These are phyloP conservation scores for Zaprionus capensis DNA, from an alignment of 1,140 invertebrate genomes.

Conservation along the genomic window DNA sequence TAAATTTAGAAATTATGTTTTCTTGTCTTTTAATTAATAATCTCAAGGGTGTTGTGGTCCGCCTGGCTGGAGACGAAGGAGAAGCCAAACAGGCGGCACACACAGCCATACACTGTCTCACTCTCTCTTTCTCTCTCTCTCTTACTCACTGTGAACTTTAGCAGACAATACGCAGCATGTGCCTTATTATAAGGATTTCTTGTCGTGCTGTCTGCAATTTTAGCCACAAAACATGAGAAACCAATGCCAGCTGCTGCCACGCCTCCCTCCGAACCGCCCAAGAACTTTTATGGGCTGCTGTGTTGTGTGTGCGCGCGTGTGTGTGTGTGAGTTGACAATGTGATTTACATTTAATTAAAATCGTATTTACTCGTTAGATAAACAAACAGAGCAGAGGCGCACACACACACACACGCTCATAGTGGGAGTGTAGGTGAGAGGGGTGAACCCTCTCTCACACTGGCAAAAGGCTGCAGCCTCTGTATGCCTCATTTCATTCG, in stretches of 20 bases:
- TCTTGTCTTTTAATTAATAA: constrained; percentile 82
- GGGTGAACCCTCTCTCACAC: neutral
- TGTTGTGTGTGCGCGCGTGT: neutral
- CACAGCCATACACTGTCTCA: neutral
- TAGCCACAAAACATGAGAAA: constrained; percentile 46
- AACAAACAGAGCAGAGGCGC: constrained; percentile 58
- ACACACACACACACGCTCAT: neutral
- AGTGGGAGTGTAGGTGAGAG: constrained; percentile 2
- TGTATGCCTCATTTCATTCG: constrained; percentile 18
- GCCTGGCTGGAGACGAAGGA: neutral
- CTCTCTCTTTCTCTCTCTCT: neutral
- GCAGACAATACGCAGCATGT: constrained; percentile 53
- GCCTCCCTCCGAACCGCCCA: neutral
- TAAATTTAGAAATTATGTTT: constrained; percentile 80
- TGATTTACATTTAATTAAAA: constrained; percentile 83
- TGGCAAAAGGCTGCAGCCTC: constrained; percentile 9
- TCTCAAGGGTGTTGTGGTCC: constrained; percentile 64
- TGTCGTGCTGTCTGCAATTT: constrained; percentile 35
- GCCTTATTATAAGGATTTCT: constrained; percentile 37
- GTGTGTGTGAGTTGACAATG: constrained; percentile 66
- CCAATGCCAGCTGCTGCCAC: constrained; percentile 48
- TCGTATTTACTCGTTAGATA: constrained; percentile 81
- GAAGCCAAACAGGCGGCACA: constrained; percentile 36
- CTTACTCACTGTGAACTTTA: constrained; percentile 54
- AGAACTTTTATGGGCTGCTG: constrained; percentile 59